phyloP scores from a whole-genome alignment of 2,797 vertebrate species.

The Sebastes trivittatus region DNA sequence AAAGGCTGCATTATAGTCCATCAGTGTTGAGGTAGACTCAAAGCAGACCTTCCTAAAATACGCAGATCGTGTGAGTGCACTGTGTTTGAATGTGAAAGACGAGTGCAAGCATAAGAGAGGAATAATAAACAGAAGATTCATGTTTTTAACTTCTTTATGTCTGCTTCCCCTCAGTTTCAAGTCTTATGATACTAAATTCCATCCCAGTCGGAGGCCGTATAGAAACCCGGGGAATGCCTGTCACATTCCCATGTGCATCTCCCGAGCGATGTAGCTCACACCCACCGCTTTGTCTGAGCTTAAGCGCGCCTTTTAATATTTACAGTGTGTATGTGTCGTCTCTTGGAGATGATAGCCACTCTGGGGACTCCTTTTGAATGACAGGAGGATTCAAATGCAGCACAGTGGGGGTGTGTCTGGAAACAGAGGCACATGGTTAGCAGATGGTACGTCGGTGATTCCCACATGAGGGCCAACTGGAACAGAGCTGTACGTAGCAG shows the following conservation, averaged over 20 bases:
- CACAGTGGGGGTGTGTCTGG: conserved; percentile 57
- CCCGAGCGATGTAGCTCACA: conserved; percentile 27
- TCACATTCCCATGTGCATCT: conserved; percentile 45
- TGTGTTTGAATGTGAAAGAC: background rate
- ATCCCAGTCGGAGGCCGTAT: conserved; percentile 11
- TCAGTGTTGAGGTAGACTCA: background rate
- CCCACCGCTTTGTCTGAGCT: conserved; percentile 56
- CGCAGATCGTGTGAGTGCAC: background rate
- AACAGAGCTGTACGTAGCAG: conserved; percentile 29
- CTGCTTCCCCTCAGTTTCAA: background rate
- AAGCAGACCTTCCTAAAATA: background rate
- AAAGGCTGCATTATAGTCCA: background rate
- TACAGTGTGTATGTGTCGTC: conserved; percentile 43
- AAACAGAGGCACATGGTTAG: conserved; percentile 65
- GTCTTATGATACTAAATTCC: conserved; percentile 12
- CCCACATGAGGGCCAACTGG: conserved; percentile 54
- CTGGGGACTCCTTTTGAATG: conserved; percentile 66
- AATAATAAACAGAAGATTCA: background rate
- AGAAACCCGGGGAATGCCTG: conserved; percentile 36
- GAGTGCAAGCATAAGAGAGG: background rate
- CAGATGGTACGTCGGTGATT: conserved; percentile 71
- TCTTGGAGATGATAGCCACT: conserved; percentile 39
- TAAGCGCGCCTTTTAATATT: conserved; percentile 57
- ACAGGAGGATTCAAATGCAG: conserved; percentile 64
- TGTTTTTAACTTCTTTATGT: background rate